Conservation (phyloP, 2,113 vertebrate genomes). For the Physeter macrocephalus region DNA sequence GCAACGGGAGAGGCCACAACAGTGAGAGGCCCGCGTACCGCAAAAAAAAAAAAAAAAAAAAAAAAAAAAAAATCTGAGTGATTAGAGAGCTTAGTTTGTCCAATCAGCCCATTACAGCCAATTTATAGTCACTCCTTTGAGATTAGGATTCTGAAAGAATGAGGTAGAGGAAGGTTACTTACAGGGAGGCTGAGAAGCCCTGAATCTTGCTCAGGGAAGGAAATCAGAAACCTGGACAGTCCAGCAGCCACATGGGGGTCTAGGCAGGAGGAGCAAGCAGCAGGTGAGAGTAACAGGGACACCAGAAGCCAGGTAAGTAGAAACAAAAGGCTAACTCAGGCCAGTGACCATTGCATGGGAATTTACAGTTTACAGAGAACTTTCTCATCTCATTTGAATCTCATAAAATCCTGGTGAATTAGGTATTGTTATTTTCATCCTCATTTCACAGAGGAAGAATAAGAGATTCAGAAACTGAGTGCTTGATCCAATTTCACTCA, state of each 20-base stretch:
- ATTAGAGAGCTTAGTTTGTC: not conserved
- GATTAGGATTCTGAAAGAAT: not conserved
- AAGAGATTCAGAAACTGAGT: not conserved
- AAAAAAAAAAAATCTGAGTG: conserved; percentile 23
- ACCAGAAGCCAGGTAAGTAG: not conserved
- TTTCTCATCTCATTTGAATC: not conserved
- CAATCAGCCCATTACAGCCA: not conserved
- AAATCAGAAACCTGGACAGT: not conserved
- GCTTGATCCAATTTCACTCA: not conserved
- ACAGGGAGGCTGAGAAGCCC: not conserved
- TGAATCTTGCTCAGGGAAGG: not conserved
- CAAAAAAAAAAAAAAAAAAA: no score
- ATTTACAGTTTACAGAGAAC: not conserved
- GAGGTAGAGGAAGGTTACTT: not conserved
- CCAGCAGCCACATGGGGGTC: not conserved
- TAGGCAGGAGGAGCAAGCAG: not conserved
- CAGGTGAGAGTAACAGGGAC: not conserved
- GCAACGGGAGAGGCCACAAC: no score
- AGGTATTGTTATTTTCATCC: not conserved
- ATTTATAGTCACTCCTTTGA: not conserved
- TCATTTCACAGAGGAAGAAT: not conserved
- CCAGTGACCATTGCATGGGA: not conserved
- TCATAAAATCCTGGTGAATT: not conserved
- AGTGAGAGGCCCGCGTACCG: no score
- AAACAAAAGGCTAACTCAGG: not conserved